phyloP scores from a whole-genome alignment of 2,797 vertebrate species.

The Hylomyscus alleni region DNA sequence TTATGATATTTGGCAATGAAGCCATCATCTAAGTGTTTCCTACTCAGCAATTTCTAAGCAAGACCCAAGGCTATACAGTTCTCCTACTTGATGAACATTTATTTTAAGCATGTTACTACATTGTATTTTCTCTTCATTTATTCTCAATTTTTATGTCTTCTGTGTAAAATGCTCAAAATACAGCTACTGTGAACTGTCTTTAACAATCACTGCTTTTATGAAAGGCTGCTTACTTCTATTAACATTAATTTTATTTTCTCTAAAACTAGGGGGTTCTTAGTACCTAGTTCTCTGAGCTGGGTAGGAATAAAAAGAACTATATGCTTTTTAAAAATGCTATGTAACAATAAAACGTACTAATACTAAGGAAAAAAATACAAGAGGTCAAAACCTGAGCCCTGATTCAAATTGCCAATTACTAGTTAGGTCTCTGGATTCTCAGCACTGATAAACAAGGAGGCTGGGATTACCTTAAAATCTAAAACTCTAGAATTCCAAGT shows the following conservation, averaged over 20 bases:
- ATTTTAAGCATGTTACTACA: slow-evolving; percentile 46
- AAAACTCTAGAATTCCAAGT: slow-evolving; percentile 65
- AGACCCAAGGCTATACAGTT: slow-evolving; percentile 57
- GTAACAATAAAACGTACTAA: slow-evolving; percentile 51
- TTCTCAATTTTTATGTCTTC: slow-evolving; percentile 49
- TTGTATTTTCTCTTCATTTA: slow-evolving; percentile 46
- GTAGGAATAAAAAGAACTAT: slow-evolving; percentile 57
- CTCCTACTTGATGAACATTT: slow-evolving; percentile 61
- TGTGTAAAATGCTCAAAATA: slow-evolving; percentile 52
- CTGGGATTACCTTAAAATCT: not conserved
- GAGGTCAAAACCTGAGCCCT: slow-evolving; percentile 51
- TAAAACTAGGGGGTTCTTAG: not conserved
- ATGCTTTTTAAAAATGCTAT: slow-evolving; percentile 30
- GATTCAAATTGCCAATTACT: slow-evolving; percentile 57
- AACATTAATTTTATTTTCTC: slow-evolving; percentile 55
- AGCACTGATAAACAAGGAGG: slow-evolving; percentile 51
- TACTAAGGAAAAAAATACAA: not conserved
- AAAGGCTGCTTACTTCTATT: slow-evolving; percentile 17
- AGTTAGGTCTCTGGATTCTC: slow-evolving; percentile 28
- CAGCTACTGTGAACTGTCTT: not conserved
- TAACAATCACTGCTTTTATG: slow-evolving; percentile 15
- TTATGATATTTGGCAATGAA: slow-evolving; percentile 74
- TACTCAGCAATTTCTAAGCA: slow-evolving; percentile 64
- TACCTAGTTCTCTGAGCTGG: slow-evolving; percentile 33
- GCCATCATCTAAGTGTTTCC: slow-evolving; percentile 65